Base-by-base conservation (phyloP, 2,888 invertebrate genomes). In the Gymnosoma rotundatum region DNA sequence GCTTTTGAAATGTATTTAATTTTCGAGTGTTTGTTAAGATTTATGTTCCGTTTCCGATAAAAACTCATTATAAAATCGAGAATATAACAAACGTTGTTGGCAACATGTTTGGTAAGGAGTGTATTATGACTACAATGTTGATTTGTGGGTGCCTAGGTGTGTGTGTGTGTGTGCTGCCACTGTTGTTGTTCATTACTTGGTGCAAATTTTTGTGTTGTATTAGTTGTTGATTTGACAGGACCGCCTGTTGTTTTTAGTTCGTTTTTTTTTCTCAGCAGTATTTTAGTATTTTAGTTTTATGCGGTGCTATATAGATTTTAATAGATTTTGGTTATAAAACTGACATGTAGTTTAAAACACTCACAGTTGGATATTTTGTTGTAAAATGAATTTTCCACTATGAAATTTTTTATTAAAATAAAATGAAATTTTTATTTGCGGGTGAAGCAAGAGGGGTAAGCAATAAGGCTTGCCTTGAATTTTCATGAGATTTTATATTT, bases 11-110 rank as follows among this genome's bases (percentile, higher is more conserved):
- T 74, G 74, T 80, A 84, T 84, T 84, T 84, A 73, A 84, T 81
- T 84, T 78, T 84, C 64, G 63, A 84, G 84, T 84, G 84, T 84
- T 81, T 74, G 78, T 14, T 69, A 78, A 81, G 84, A 84, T 84
- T 84, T 84, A 84, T 84, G 80, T 69, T 74, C 42, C 25, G 70
- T 48, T 78, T 60, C 70, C 73, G 72, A 84, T 80, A 81, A 58
- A 76, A 73, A 16, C 67, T 80, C 50, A 52, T 73, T 78, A 69
- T 78, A 61, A 69, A 72, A 75, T 76, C 16, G 79, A 83, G 75
- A 76, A 69, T 81, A 75, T 82, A 76, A 70, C 45, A 79, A 52
- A 50, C 25, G 20, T 66, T 52, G 60, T 60, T 52, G 25, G 64
- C 45, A 66, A 72, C 56, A 50, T 76, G 60, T 50, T 4, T 32